Evolutionary conservation across 2,888 invertebrate genomes (phyloP).

Genomic region (Bhutanitis thaidina): DNA sequence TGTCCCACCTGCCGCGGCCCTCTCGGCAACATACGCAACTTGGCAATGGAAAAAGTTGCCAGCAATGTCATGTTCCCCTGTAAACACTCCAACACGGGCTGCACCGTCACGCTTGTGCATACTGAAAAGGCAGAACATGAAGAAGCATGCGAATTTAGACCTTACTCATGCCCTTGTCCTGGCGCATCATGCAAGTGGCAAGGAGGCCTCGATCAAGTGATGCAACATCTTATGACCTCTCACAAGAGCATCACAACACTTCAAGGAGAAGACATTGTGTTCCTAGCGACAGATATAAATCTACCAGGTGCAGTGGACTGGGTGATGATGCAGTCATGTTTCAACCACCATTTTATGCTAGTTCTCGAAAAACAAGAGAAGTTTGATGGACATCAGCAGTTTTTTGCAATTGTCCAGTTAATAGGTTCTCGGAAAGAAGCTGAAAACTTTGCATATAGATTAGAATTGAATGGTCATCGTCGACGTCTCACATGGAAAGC

Average conservation of each 20-base stretch:
- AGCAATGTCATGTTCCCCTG: slow-evolving; percentile 99
- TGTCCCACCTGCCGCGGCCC: slow-evolving; percentile 99
- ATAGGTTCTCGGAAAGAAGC: slow-evolving; percentile 99
- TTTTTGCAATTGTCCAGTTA: slow-evolving; percentile 98
- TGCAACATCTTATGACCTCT: slow-evolving; percentile 98
- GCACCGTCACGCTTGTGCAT: slow-evolving; percentile 93
- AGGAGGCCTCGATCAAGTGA: slow-evolving; percentile 97
- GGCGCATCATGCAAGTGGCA: slow-evolving; percentile 99
- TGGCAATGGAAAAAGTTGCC: slow-evolving; percentile 99
- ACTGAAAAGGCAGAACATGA: slow-evolving; percentile 99
- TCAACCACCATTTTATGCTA: slow-evolving; percentile 99
- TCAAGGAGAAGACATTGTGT: slow-evolving; percentile 99
- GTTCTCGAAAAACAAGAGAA: slow-evolving; percentile 99
- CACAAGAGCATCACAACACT: slow-evolving; percentile 99
- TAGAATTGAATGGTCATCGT: slow-evolving; percentile 97
- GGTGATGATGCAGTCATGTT: slow-evolving; percentile 99
- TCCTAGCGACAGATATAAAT: slow-evolving; percentile 99
- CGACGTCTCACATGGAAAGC: slow-evolving; percentile 99
- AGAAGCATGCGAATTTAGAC: slow-evolving; percentile 98
- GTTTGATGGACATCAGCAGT: slow-evolving; percentile 97
- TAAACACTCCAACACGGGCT: slow-evolving; percentile 98
- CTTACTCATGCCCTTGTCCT: slow-evolving; percentile 99
- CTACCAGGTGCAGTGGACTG: slow-evolving; percentile 99
- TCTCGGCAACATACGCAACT: slow-evolving; percentile 96
- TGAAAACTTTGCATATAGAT: slow-evolving; percentile 98